Percentiles rank a stretch among this genome's conserved stretches.
Conservation (phyloP, 2,113 vertebrate species). For the Pseudopodoces humilis region DNA sequence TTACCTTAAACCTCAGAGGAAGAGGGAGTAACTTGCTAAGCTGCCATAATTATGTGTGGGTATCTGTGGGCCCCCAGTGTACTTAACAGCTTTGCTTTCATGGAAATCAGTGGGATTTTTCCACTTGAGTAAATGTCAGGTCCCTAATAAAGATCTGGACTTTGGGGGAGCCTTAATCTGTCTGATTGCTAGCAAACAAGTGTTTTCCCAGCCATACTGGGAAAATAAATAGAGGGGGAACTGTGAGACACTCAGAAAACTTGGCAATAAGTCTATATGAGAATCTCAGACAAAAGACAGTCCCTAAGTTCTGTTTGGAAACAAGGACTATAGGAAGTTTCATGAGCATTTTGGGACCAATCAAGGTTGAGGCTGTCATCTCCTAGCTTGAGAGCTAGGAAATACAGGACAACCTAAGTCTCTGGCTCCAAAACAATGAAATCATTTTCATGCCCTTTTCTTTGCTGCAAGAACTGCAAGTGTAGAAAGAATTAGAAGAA, state of each 20-base stretch:
- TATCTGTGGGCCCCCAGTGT: neutral
- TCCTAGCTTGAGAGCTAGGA: neutral
- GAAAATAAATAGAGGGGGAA: constrained; percentile 6
- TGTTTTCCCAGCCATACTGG: neutral
- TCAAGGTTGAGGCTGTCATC: neutral
- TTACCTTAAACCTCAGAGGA: neutral
- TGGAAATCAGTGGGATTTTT: neutral
- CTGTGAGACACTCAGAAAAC: neutral
- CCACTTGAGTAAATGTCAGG: neutral
- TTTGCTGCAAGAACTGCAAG: neutral
- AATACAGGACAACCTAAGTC: neutral
- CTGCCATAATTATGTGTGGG: neutral
- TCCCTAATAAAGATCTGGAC: neutral
- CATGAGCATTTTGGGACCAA: constrained; percentile 15
- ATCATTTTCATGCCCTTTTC: neutral
- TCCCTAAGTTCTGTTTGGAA: constrained; percentile 34
- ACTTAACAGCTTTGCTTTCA: constrained; percentile 2
- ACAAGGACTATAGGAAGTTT: neutral
- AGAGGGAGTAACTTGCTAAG: constrained; percentile 1
- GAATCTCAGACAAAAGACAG: neutral
- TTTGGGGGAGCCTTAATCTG: neutral
- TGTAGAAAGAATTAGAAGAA: neutral
- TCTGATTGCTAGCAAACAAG: neutral
- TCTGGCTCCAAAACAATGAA: neutral
- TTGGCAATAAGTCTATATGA: neutral